Percentiles rank a stretch among this genome's conserved stretches.
These are phyloP conservation scores for Sciaenops ocellatus DNA, from an alignment of 2,797 vertebrate species.

Conservation along the genomic window DNA sequence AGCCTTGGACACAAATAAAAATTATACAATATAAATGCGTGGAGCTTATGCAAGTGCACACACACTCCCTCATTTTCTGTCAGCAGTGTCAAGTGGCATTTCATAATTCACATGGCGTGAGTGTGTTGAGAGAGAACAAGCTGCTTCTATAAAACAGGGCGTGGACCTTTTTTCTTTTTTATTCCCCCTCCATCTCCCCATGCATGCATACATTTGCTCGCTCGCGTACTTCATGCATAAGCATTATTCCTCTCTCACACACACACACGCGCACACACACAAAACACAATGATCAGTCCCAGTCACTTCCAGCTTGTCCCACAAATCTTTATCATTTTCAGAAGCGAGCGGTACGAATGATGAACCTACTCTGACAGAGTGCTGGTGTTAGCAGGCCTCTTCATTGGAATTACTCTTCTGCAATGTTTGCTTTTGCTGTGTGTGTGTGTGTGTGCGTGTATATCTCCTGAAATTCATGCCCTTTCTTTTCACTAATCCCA, in stretches of 20 bases:
- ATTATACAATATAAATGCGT: slow-evolving; percentile 33
- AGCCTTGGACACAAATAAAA: slow-evolving; percentile 11
- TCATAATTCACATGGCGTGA: slow-evolving; percentile 35
- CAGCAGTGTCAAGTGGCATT: slow-evolving; percentile 59
- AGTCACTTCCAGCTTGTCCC: slow-evolving; percentile 7
- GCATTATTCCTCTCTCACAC: slow-evolving; percentile 7
- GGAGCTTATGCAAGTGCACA: background rate
- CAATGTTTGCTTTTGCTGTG: slow-evolving; percentile 5
- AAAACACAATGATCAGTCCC: background rate
- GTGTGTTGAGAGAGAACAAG: slow-evolving; percentile 25
- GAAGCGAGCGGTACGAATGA: slow-evolving; percentile 36
- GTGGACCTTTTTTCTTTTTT: slow-evolving; percentile 35
- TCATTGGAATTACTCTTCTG: slow-evolving; percentile 32
- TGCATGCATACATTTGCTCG: slow-evolving; percentile 50
- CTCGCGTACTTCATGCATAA: slow-evolving; percentile 36
- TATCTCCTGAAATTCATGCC: slow-evolving; percentile 46
- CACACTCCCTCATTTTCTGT: slow-evolving; percentile 26
- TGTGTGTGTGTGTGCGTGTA: slow-evolving; percentile 14
- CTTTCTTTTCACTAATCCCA: slow-evolving; percentile 52
- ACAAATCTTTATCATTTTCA: slow-evolving; percentile 30
- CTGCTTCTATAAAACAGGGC: slow-evolving; percentile 60
- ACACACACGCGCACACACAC: background rate
- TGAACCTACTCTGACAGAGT: slow-evolving; percentile 47
- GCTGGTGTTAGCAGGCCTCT: slow-evolving; percentile 44
- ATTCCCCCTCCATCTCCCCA: background rate